phyloP scores from a whole-genome alignment of 2,797 vertebrate genomes.

The Acestrorhynchus altus region DNA sequence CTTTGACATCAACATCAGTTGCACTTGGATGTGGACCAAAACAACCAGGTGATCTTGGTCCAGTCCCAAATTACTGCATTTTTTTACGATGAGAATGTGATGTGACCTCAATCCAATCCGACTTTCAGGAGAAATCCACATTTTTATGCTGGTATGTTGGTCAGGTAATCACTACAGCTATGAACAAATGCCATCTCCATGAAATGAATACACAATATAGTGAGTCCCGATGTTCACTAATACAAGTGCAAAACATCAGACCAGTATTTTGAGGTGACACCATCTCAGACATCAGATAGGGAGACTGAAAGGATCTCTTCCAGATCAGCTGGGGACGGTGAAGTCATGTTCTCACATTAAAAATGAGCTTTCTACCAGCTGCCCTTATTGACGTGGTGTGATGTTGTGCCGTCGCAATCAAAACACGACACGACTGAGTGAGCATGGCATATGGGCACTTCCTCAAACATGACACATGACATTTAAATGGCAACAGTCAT shows the following conservation, averaged over 20 bases:
- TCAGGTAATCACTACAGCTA: no score
- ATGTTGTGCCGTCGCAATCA: background rate
- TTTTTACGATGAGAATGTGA: no score
- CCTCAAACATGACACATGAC: constrained; percentile 41
- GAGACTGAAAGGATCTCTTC: constrained; percentile 27
- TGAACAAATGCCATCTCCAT: no score
- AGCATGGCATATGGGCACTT: constrained; percentile 11
- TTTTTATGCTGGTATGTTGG: no score
- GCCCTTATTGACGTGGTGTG: background rate
- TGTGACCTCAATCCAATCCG: no score
- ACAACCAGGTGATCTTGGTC: no score
- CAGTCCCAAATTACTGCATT: no score
- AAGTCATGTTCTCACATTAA: constrained; percentile 6
- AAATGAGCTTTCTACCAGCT: constrained; percentile 1
- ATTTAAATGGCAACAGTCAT: constrained; percentile 28
- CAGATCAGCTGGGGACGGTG: constrained; percentile 4
- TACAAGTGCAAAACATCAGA: background rate
- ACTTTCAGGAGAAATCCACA: no score
- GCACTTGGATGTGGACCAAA: no score
- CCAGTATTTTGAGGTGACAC: background rate
- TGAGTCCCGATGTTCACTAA: background rate
- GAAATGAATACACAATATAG: background rate
- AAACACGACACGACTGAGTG: background rate
- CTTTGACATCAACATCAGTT: no score
- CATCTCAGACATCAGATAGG: constrained; percentile 5